Conservation (phyloP, 2,888 invertebrate genomes). For the Drosophila ustulata region DNA sequence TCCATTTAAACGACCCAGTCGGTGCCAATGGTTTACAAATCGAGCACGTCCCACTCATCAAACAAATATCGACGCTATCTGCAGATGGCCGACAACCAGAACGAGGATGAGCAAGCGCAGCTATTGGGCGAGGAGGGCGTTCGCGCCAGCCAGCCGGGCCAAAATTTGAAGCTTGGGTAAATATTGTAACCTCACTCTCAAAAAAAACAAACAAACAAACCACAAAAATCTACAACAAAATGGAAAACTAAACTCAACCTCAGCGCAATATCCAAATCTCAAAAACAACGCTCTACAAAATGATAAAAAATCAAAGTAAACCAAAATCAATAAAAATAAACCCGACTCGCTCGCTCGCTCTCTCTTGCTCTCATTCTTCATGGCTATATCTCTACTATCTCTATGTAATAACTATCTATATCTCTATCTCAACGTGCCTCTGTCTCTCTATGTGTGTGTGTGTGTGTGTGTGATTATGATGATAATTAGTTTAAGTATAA, state of each 20-base stretch:
- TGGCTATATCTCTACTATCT: constrained; percentile 39
- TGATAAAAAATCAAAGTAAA: constrained; percentile 26
- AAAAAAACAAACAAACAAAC: constrained; percentile 34
- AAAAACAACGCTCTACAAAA: constrained; percentile 22
- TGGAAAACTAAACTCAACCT: constrained; percentile 76
- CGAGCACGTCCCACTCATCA: constrained; percentile 74
- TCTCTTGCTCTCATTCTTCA: constrained; percentile 59
- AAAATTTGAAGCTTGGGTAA: constrained; percentile 99
- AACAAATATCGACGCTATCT: constrained; percentile 85
- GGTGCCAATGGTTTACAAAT: constrained; percentile 87
- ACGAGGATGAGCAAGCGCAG: constrained; percentile 98
- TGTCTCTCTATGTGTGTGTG: constrained; percentile 13
- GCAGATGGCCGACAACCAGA: constrained; percentile 98
- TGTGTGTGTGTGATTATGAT: constrained; percentile 26
- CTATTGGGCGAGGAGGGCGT: constrained; percentile 98
- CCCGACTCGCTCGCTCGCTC: constrained; percentile 70
- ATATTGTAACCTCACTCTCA: constrained; percentile 84
- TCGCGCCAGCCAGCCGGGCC: constrained; percentile 91
- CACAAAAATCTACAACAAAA: constrained; percentile 40
- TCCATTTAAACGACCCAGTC: constrained; percentile 81
- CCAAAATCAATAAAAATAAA: constrained; percentile 28
- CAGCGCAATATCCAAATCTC: constrained; percentile 33
- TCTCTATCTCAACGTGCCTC: constrained; percentile 9
- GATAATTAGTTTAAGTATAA: constrained; percentile 29
- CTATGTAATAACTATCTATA: constrained; percentile 38